A percentile compares a stretch with the other conserved stretches of the same genome.
Conservation (phyloP, 2,888 invertebrate genomes). For the Drosophila greeni region DNA sequence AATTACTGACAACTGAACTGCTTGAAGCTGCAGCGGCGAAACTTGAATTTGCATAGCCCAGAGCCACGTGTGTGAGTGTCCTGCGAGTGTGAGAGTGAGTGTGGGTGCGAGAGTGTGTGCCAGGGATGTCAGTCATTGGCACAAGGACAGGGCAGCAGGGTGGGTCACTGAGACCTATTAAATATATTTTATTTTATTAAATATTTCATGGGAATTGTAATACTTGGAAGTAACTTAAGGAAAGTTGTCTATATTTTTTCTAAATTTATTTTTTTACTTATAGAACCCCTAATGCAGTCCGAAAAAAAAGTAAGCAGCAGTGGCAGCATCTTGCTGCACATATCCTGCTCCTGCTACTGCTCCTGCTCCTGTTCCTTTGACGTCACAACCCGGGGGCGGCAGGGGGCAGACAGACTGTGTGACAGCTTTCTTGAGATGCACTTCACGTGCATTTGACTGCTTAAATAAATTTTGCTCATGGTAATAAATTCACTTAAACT, state of each 20-base stretch:
- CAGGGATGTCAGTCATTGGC: constrained; percentile 66
- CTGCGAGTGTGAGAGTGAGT: constrained; percentile 8
- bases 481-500: constrained; percentile 73
- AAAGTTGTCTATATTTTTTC: neutral
- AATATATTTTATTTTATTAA: neutral
- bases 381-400: constrained; percentile 1
- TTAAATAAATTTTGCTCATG: constrained; percentile 72
- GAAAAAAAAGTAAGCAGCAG: constrained; percentile 2
- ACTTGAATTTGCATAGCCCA: constrained; percentile 62
- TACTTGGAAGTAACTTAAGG: fast-evolving
- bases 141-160: constrained; percentile 60
- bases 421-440: constrained; percentile 72
- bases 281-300: constrained; percentile 4
- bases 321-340: constrained; percentile 46
- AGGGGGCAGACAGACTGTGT: constrained; percentile 42
- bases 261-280: neutral
- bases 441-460: constrained; percentile 74
- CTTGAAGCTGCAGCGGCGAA: constrained; percentile 46
- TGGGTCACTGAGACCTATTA: constrained; percentile 18
- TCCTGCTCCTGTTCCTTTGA: constrained; percentile 17
- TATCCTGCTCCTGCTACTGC: constrained; percentile 10
- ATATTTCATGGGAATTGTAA: neutral
- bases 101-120: constrained; percentile 8
- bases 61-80: constrained; percentile 40
- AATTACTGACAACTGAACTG: constrained; percentile 59